Percentiles rank a stretch among this genome's conserved stretches.
These are phyloP conservation scores for Cerceris rybyensis DNA, from an alignment of 2,888 invertebrate genomes.

Conservation along the genomic window DNA sequence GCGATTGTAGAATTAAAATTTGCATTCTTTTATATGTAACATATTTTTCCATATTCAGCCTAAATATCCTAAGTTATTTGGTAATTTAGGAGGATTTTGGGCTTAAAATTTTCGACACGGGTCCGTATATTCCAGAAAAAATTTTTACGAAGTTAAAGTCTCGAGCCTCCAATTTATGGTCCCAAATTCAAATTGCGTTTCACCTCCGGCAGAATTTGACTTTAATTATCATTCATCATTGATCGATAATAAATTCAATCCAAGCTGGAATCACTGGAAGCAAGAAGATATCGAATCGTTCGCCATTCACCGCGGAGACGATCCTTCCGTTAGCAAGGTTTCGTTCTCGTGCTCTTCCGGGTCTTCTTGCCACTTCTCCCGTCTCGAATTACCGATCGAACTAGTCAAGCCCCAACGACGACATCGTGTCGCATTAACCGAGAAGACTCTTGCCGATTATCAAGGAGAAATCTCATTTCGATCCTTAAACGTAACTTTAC, in stretches of 20 bases:
- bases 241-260: neutral
- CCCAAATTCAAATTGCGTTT: too few relatives aligned
- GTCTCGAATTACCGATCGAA: constrained; percentile 57
- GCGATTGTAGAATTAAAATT: too few relatives aligned
- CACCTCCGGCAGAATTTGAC: too few relatives aligned
- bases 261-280: constrained; percentile 15
- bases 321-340: constrained; percentile 57
- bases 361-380: constrained; percentile 58
- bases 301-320: constrained; percentile 55
- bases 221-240: too few relatives aligned
- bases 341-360: constrained; percentile 59
- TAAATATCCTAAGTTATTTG: too few relatives aligned
- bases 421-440: constrained; percentile 49
- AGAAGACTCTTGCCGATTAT: constrained; percentile 32
- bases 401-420: constrained; percentile 45
- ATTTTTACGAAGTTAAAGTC: neutral
- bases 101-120: too few relatives aligned
- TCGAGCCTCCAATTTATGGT: too few relatives aligned
- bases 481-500: neutral
- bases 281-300: constrained; percentile 48
- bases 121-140: too few relatives aligned
- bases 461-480: constrained; percentile 44
- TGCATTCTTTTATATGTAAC: too few relatives aligned
- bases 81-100: too few relatives aligned
- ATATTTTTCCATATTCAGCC: too few relatives aligned